phyloP scores from a whole-genome alignment of 2,113 vertebrate genomes.

The Grus americana region DNA sequence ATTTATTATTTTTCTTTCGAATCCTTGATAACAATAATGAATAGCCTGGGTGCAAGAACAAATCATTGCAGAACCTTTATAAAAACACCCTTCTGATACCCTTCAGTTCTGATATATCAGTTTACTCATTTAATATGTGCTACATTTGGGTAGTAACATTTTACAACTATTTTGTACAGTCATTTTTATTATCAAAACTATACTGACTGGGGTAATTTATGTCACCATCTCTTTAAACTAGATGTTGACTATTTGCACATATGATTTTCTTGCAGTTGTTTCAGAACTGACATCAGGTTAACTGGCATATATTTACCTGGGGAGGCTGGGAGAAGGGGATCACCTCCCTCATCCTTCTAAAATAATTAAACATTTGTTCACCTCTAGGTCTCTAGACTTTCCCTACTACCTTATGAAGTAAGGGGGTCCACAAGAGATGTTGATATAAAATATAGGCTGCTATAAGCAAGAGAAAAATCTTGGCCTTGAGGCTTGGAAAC shows the following conservation, averaged over 20 bases:
- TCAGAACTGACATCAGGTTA: neutral
- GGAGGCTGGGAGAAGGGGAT: neutral
- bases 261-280: neutral
- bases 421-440: neutral
- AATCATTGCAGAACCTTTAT: neutral
- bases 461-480: neutral
- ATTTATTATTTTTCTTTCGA: neutral
- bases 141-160: neutral
- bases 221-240: neutral
- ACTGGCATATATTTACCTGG: neutral
- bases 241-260: neutral
- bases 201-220: neutral
- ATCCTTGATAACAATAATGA: neutral
- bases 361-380: neutral
- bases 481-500: neutral
- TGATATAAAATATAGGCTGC: neutral
- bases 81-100: neutral
- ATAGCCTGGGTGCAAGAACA: neutral
- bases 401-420: neutral
- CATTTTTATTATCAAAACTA: neutral
- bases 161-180: neutral
- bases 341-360: neutral
- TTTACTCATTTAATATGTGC: neutral
- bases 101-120: neutral
- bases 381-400: neutral